Conservation (phyloP, 1,140 invertebrate genomes). For the Drosophila elegans region DNA sequence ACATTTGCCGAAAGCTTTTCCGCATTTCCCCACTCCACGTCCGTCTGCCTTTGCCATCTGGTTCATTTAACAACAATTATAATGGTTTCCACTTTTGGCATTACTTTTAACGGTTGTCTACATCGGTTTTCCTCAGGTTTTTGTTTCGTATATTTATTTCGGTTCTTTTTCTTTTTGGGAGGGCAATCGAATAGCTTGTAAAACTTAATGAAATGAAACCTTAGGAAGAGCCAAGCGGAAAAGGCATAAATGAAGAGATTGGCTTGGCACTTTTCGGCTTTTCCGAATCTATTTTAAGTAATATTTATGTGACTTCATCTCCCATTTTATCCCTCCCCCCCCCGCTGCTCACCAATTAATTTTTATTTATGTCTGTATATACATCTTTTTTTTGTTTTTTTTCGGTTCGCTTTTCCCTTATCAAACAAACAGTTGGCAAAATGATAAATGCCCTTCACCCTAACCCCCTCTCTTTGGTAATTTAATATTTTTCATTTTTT, state of each 20-base stretch:
- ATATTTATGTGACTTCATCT: slow-evolving; percentile 65
- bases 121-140: slow-evolving; percentile 14
- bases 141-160: slow-evolving; percentile 3
- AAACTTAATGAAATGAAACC: slow-evolving; percentile 77
- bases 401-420: slow-evolving; percentile 61
- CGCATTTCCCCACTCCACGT: slow-evolving; percentile 6
- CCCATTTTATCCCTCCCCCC: slow-evolving; percentile 6
- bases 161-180: neutral
- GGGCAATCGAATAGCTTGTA: slow-evolving; percentile 51
- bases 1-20: slow-evolving; percentile 27
- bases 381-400: slow-evolving; percentile 18
- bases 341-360: slow-evolving; percentile 22
- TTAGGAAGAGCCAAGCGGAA: slow-evolving; percentile 10
- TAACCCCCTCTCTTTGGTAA: slow-evolving; percentile 53
- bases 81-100: slow-evolving; percentile 48
- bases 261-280: slow-evolving; percentile 45
- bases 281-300: slow-evolving; percentile 71
- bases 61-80: slow-evolving; percentile 55
- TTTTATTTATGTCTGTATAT: slow-evolving; percentile 38
- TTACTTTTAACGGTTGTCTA: slow-evolving; percentile 43
- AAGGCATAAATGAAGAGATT: slow-evolving; percentile 13
- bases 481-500: slow-evolving; percentile 69
- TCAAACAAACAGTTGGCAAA: slow-evolving; percentile 83
- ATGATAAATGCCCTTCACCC: slow-evolving; percentile 74
- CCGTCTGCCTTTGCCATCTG: slow-evolving; percentile 17